Evolutionary conservation across 2,888 invertebrate species (phyloP), one percentile per base, ranked within the genome.

Genomic region (Coelinius sp.): DNA sequence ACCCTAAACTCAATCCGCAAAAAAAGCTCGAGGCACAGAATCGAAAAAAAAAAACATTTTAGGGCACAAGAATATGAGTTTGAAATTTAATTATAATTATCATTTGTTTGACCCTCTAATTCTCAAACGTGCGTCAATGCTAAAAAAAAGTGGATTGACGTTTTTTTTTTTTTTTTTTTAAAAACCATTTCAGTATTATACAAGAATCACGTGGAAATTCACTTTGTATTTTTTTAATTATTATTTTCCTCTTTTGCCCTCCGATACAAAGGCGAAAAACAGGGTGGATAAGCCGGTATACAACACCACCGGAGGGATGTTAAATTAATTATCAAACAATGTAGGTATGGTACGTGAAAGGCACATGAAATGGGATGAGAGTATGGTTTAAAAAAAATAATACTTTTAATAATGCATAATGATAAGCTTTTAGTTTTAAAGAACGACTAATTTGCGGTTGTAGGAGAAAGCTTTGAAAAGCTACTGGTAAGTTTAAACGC

Each of bases 281-380:
- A 44, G 46, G 44, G 59, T 7, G 35, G 31, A 59, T 35, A 31
- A 70, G 59, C 44, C 49, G 41, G 64, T 68, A 53, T 71, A 68
- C 56, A 70, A 14, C 56, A 52, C 64, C 69, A 62, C 71, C 74
- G 59, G 59, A 59, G 59, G 68, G 75, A 67, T 72, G 78, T 72
- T 79, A 81, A 81, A 82, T 82, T 82, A 82, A 82, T 83, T 81
- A 82, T 77, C 76, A 78, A 79, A 80, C 77, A 81, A 82, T 79
- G 77, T 75, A 73, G 71, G 71, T 72, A 66, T 14, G 59, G 7
- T 14, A 49, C 1, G 35, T 10, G 7, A 20, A 25, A 10, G 17
- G 24, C 52, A 24, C 24, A 52, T 2, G 20, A 20, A 49, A 17
- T 17, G 20, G 17, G 17, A n/a, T 49, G 46, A 17, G 17, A n/a